Percentiles rank a stretch among this genome's conserved stretches.
phyloP scores from a whole-genome alignment of 2,113 vertebrate genomes.

The Mesembrinibis cayennensis region DNA sequence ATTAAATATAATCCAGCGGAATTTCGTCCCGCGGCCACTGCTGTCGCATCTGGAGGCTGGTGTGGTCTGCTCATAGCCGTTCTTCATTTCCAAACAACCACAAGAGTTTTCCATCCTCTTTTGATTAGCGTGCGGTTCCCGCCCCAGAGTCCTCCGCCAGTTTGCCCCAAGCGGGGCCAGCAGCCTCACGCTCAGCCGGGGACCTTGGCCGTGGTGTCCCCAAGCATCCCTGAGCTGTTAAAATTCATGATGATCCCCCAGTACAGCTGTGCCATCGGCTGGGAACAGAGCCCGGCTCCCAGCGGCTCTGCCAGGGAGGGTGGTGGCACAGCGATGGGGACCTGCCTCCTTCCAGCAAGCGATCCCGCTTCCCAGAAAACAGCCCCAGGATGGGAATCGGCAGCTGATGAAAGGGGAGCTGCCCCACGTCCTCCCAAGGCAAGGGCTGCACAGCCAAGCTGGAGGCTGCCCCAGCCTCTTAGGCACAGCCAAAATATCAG shows the following conservation, averaged over 20 bases:
- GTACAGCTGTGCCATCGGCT: background rate
- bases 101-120: slow-evolving; percentile 23
- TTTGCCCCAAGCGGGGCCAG: background rate
- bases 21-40: background rate
- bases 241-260: fast-evolving
- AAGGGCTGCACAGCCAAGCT: no score
- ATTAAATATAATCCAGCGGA: background rate
- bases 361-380: background rate
- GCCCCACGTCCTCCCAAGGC: fast-evolving
- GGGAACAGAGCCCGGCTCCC: background rate
- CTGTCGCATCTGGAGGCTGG: background rate
- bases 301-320: background rate
- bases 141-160: background rate
- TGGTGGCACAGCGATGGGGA: background rate
- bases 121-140: background rate
- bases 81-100: background rate
- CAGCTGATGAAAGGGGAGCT: background rate
- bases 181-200: background rate
- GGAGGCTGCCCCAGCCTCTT: background rate
- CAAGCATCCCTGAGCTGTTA: fast-evolving
- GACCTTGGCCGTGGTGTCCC: fast-evolving
- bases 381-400: fast-evolving
- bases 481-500: fast-evolving
- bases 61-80: background rate
- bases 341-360: fast-evolving